Conservation (phyloP, 2,797 vertebrate species). For the Spatula clypeata region DNA sequence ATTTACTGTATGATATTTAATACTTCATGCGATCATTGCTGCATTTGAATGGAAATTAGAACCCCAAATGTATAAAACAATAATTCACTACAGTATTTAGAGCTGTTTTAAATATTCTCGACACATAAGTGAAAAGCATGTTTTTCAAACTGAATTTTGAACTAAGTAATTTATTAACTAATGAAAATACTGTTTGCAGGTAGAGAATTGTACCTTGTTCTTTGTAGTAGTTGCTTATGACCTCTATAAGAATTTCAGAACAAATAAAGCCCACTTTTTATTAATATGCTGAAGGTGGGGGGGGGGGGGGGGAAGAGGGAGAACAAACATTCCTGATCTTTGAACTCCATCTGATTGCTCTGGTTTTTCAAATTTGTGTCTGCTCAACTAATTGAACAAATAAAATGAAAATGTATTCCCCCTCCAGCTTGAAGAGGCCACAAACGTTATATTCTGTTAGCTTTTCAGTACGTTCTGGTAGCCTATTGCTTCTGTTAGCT, state of each 20-base stretch:
- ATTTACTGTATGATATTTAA: background rate
- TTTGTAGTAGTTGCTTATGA: background rate
- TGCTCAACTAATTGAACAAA: conserved; percentile 9
- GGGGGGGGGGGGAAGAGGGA: background rate
- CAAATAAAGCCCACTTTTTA: background rate
- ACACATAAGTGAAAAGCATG: background rate
- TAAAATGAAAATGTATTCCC: conserved; percentile 7
- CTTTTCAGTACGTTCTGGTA: conserved; percentile 1
- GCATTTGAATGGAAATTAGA: conserved; percentile 1
- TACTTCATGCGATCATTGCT: conserved; percentile 5
- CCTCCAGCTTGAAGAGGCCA: conserved; percentile 3
- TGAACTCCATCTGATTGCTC: background rate
- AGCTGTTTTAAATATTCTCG: conserved; percentile 1
- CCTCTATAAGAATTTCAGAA: background rate
- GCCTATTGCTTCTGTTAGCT: background rate
- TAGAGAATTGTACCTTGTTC: background rate
- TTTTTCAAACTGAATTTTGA: conserved; percentile 13
- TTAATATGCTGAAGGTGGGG: background rate
- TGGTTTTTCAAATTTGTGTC: conserved; percentile 17
- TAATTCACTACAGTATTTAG: background rate
- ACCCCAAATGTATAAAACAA: background rate
- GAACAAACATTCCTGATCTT: background rate
- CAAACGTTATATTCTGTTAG: background rate
- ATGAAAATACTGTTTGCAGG: background rate
- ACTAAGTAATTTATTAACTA: background rate